A percentile compares a stretch with the other conserved stretches of the same genome.
Conservation (phyloP, 1,140 invertebrate species). For the Wiebesia pumilae region DNA sequence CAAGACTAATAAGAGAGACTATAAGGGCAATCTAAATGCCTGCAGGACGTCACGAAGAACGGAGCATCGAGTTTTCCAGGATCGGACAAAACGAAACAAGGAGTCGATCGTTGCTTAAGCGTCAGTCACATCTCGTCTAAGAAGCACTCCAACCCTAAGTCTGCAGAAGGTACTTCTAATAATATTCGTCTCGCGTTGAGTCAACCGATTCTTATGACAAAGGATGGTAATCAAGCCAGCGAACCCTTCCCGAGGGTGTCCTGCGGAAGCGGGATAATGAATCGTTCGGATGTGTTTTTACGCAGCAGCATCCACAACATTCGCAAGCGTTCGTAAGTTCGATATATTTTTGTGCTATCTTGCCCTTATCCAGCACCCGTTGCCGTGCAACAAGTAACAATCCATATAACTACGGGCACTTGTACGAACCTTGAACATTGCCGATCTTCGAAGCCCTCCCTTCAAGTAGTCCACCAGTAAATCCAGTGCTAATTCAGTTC, state of each 20-base stretch:
- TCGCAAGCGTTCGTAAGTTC: constrained; percentile 66
- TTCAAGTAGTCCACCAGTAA: no score
- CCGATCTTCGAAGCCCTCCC: no score
- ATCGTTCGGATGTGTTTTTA: constrained; percentile 91
- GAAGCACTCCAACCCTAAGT: constrained; percentile 16
- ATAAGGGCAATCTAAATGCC: neutral
- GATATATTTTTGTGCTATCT: neutral
- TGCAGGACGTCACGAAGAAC: constrained; percentile 23
- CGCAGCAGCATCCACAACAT: constrained; percentile 86
- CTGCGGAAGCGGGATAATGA: constrained; percentile 83
- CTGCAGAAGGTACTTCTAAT: neutral
- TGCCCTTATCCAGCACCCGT: no score
- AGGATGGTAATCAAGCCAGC: constrained; percentile 58
- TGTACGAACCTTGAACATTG: no score
- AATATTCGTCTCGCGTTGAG: constrained; percentile 78
- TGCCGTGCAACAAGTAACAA: no score
- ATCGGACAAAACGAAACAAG: neutral
- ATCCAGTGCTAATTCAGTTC: no score
- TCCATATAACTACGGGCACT: no score
- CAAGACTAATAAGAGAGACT: neutral
- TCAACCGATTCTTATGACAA: constrained; percentile 77
- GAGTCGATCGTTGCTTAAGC: constrained; percentile 18
- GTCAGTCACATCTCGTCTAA: neutral
- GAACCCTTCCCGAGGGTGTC: constrained; percentile 51
- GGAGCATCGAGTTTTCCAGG: neutral